Conservation (phyloP, 1,140 invertebrate species). For the Zophobas morio region DNA sequence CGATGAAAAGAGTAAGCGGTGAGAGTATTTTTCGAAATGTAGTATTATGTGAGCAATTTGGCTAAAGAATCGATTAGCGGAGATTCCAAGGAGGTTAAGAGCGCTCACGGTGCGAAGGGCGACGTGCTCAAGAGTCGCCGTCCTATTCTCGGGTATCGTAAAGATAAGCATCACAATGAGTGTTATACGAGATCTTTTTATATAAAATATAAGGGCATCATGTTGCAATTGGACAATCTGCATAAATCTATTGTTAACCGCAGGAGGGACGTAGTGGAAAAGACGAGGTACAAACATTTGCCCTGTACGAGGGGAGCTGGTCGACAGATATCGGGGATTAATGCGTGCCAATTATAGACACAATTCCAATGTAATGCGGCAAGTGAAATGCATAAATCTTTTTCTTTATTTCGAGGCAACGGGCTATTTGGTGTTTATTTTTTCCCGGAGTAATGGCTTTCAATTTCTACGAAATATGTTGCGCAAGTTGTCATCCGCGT, state of each 20-base stretch:
- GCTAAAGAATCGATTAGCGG: slow-evolving; percentile 27
- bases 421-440: slow-evolving; percentile 30
- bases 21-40: not conserved
- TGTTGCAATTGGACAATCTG: slow-evolving; percentile 48
- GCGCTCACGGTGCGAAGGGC: slow-evolving; percentile 21
- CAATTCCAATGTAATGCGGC: slow-evolving; percentile 41
- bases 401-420: slow-evolving; percentile 42
- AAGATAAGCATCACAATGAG: slow-evolving; percentile 33
- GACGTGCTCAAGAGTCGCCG: slow-evolving; percentile 42
- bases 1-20: not conserved
- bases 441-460: slow-evolving; percentile 17
- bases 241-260: slow-evolving; percentile 47
- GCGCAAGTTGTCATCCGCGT: not conserved
- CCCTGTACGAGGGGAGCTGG: slow-evolving; percentile 33
- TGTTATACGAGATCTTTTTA: slow-evolving; percentile 39
- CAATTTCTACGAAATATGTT: slow-evolving; percentile 1
- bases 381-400: slow-evolving; percentile 44
- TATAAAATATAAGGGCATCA: slow-evolving; percentile 33
- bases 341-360: slow-evolving; percentile 47
- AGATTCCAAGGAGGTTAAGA: slow-evolving; percentile 42
- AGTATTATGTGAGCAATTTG: not conserved
- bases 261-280: slow-evolving; percentile 42
- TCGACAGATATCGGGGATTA: slow-evolving; percentile 47
- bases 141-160: slow-evolving; percentile 14
- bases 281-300: slow-evolving; percentile 46